These are phyloP conservation scores for Geothlypis trichas DNA, from an alignment of 2,113 vertebrate genomes.

Conservation along the genomic window DNA sequence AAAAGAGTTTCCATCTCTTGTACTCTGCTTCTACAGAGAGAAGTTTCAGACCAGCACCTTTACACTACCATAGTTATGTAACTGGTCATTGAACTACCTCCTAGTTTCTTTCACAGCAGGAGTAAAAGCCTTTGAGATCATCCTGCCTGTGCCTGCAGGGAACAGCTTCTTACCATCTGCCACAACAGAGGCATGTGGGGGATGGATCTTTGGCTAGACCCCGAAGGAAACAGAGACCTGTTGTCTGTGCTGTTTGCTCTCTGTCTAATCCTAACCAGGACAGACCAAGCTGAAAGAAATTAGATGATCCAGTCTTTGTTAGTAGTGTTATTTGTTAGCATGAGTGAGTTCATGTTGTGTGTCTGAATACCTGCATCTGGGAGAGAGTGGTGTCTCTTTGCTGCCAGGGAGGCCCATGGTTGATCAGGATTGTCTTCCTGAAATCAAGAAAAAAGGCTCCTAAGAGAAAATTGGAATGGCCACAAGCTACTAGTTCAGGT, in stretches of 20 bases:
- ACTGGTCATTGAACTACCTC: not conserved
- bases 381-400: not conserved
- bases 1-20: not conserved
- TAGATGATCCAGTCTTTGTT: not conserved
- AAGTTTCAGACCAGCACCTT: not conserved
- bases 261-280: not conserved
- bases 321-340: not conserved
- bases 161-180: not conserved
- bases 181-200: not conserved
- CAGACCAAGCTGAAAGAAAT: not conserved
- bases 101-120: not conserved
- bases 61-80: not conserved
- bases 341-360: not conserved
- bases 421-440: not conserved
- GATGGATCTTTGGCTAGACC: not conserved
- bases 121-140: not conserved
- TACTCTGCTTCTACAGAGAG: not conserved
- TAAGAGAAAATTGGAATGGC: not conserved
- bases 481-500: not conserved
- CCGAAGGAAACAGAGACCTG: not conserved
- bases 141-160: not conserved
- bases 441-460: not conserved
- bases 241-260: not conserved
- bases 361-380: not conserved
- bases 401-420: not conserved